Evolutionary conservation across 2,113 vertebrate species (phyloP), one percentile per base, ranked within the genome.

Genomic region (Tetraodon nigroviridis): DNA sequence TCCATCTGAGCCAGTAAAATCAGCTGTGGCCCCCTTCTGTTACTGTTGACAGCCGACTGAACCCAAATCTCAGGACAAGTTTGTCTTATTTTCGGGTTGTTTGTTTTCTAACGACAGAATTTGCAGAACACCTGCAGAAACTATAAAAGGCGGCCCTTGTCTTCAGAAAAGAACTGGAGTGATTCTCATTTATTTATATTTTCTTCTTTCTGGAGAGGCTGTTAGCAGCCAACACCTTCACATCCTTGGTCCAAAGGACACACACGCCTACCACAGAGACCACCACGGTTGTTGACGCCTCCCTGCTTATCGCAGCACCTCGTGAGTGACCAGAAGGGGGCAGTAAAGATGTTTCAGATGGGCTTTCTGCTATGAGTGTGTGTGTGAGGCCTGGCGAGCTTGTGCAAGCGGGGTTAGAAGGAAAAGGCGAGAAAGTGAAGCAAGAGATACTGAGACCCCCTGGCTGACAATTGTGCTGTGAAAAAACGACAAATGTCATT

Each of bases 211-310:
- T 27, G 57, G 79, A 79, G 85, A 84, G 76, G 73, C 80, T 78
- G 68, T 84, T 89, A 84, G 76, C 78, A 10, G 67, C 74, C 64
- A 86, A 72, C 85, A 87, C 79, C 80, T 84, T 78, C 83, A 74
- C 67, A 72, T 73, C 62, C 78, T 64, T 71, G 66, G 67, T 63
- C 68, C 48, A 47, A 54, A 62, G 12, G 20, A 44, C 47, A 40
- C 50, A 49, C 32, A 48, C 42, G 17, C 49, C 20, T 48, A 46
- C 8, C 32, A 37, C 7, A 37, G 11, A 12, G 32, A 37, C 32
- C 8, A 11, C 32, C 32, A 12, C 32, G 5, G 5, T 32, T 32
- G 32, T 37, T 37, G 32, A 7, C 11, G 1, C 32, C 32, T 37
- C 32, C 32, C 32, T 37, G 32, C 32, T 8, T 37, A 11, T 37